Evolutionary conservation across 2,888 invertebrate species (phyloP), one percentile per base, ranked within the genome.

Genomic region (Drosophila quinaria): DNA sequence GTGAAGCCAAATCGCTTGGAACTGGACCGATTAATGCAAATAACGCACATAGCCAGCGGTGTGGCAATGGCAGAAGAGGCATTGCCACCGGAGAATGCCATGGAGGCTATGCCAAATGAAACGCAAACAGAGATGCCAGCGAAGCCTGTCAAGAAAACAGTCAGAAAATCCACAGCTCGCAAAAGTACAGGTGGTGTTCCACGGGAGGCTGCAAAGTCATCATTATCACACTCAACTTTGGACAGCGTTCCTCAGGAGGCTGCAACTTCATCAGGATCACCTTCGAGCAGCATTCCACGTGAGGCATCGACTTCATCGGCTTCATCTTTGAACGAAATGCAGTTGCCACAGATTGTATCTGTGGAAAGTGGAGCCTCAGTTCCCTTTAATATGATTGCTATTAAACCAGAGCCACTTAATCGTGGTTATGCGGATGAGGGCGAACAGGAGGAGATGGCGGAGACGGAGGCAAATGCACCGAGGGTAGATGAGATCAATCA

Each of bases 1-100:
- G 78, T 92, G 3, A 92, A 92, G 52, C 92, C 92, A 1, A 91
- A 90, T 73, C 84, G 89, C 15, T 68, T 78, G 59, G 91, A 91
- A 39, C 76, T 92, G 6, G 90, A 92, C 78, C 90, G 90, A 1
- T 71, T 91, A 46, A 74, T 92, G 54, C 74, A 90, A 78, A 92
- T 92, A 61, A 78, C 89, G 0, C 85, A 88, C 54, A 82, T 91
- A n/a, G 84, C 85, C 3, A 89, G 91, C 52, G 92, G 90, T 13
- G 83, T 87, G 9, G 78, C 71, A 19, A 81, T 90, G 80, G 79
- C 75, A 2, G 76, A 79, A 37, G 87, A 89, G 56, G 76, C 82
- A 10, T 41, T 79, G 61, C 67, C 81, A 0, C 39, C 72, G n/a
- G 74, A 77, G 19, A 66, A 8, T 3, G 63, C 71, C 42, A 22